A percentile compares a stretch with the other conserved stretches of the same genome.
phyloP scores from a whole-genome alignment of 1,140 invertebrate genomes.

The Apis laboriosa region DNA sequence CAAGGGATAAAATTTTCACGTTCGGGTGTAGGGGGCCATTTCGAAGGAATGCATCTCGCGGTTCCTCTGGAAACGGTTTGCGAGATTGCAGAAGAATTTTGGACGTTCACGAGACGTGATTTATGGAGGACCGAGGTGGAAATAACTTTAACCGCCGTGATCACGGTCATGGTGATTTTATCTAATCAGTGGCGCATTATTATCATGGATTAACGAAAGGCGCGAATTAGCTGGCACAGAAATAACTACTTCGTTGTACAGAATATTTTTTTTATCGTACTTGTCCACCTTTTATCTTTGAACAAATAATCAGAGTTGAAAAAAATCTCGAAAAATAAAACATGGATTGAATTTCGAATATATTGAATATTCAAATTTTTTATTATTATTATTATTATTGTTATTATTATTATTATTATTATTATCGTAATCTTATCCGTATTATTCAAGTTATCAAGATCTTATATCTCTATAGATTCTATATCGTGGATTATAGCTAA shows the following conservation, averaged over 20 bases:
- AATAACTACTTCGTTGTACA: neutral
- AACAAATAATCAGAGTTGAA: neutral
- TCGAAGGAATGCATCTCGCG: slow-evolving; percentile 30
- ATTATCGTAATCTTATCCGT: too few species aligned
- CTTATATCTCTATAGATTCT: too few species aligned
- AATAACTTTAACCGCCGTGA: slow-evolving; percentile 45
- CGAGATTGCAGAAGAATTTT: slow-evolving; percentile 57
- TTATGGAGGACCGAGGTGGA: slow-evolving; percentile 62
- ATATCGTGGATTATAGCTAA: too few species aligned
- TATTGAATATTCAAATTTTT: neutral
- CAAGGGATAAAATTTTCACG: neutral
- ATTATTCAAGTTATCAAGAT: neutral
- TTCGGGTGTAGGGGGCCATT: neutral
- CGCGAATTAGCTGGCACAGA: slow-evolving; percentile 26
- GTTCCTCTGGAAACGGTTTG: slow-evolving; percentile 35
- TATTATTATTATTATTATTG: too few species aligned
- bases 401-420: too few species aligned
- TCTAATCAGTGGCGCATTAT: slow-evolving; percentile 53
- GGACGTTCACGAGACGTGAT: slow-evolving; percentile 61
- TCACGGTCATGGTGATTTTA: slow-evolving; percentile 59
- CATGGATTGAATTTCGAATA: too few species aligned
- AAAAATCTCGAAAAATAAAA: neutral
- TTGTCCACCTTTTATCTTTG: neutral
- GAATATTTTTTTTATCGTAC: too few species aligned
- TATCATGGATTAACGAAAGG: slow-evolving; percentile 55